Base-by-base conservation (phyloP, 2,888 invertebrate genomes). In the Formica aserva region DNA sequence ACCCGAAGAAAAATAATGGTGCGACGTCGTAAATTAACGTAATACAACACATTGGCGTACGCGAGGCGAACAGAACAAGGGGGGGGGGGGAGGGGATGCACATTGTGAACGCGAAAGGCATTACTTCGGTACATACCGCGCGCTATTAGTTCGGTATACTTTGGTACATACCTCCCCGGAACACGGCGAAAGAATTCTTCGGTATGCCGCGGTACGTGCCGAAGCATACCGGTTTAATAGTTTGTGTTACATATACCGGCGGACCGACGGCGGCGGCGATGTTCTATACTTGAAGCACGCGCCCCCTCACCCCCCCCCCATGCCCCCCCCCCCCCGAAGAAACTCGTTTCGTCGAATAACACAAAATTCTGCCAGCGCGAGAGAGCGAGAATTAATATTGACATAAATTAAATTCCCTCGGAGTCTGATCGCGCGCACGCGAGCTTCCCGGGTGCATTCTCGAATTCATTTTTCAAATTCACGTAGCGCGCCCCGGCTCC, bases 301-400 rank as follows among this genome's bases (percentile, higher is more conserved):
- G 71, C 60, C 66, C 55, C 67, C 78, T 2, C 48, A 1, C 18
- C 0, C 41, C 1, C 18, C 0, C 4, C 48, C 41, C 13, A 3
- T 1, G 0, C 13, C 41, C 13, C 3, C 0, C 15, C 45, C 18
- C 18, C 15, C 69, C 52, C 52, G 71, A 80, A 80, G 78, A 80
- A 80, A 80, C 78, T 80, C 78, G 78, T 80, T 80, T 80, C 78
- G 78, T 80, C 78, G 78, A 80, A 80, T 80, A 80, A 80, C 78
- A 80, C 78, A 80, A 80, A 80, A 80, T 80, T 80, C 78, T 80
- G 78, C 71, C 78, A 45, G 78, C 78, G 78, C n/a, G 48, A 52
- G n/a, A 52, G 48, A 80, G 78, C 78, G 78, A 71, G 78, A 80
- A 80, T 80, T 80, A 80, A 80, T 80, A 80, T 80, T 80, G 78